Percentiles rank a stretch among this genome's conserved stretches.
Conservation (phyloP, 2,888 invertebrate genomes). For the Norana najaformis region DNA sequence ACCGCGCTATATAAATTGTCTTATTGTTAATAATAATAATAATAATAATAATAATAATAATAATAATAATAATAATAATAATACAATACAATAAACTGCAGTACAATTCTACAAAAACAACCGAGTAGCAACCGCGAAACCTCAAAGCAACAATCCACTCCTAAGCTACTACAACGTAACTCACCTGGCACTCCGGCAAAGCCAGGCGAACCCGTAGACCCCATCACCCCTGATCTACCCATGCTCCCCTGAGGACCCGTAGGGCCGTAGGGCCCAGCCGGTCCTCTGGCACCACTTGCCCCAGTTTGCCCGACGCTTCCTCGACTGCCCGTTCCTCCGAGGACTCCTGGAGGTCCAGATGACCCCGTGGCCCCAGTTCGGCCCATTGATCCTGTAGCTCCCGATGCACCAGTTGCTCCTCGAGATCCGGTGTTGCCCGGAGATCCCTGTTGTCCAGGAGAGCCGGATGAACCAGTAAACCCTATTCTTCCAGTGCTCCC, state of each 20-base stretch:
- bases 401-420: background rate
- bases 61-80: no score
- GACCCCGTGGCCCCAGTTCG: background rate
- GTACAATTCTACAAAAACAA: background rate
- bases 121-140: background rate
- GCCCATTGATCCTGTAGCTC: background rate
- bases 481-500: background rate
- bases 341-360: background rate
- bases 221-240: background rate
- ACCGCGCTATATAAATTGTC: no score
- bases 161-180: background rate
- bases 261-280: background rate
- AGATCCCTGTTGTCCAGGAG: slow-evolving; percentile 21
- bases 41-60: no score
- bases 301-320: background rate
- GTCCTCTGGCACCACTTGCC: background rate
- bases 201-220: background rate
- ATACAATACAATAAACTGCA: no score
- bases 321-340: background rate
- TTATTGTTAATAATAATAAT: no score
- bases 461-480: background rate
- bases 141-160: background rate
- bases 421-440: slow-evolving; percentile 37
- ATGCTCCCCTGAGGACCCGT: background rate
- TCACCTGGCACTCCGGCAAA: background rate